Percentiles rank a stretch among this genome's conserved stretches.
These are phyloP conservation scores for Thera britannica DNA, from an alignment of 2,888 invertebrate genomes.

Conservation along the genomic window DNA sequence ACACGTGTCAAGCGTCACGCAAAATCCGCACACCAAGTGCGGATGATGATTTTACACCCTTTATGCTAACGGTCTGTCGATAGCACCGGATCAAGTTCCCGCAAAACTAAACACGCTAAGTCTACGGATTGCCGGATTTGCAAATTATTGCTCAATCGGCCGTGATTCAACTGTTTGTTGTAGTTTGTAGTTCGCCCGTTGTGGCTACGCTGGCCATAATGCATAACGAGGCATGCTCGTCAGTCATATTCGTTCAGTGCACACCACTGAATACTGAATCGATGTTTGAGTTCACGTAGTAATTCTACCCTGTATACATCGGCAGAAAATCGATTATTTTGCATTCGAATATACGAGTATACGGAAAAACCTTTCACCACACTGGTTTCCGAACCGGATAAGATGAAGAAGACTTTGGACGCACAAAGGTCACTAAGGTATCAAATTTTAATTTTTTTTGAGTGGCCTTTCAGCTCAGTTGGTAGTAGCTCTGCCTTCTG, in stretches of 20 bases:
- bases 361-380: too few species aligned
- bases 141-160: conserved; percentile 55
- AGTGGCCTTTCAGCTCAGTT: too few species aligned
- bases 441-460: too few species aligned
- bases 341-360: too few species aligned
- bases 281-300: conserved; percentile 2
- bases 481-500: too few species aligned
- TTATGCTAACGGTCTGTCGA: conserved; percentile 41
- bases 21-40: too few species aligned
- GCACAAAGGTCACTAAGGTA: too few species aligned
- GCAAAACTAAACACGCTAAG: conserved; percentile 49
- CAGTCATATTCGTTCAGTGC: conserved; percentile 27
- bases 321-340: not conserved
- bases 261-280: conserved; percentile 25
- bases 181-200: conserved; percentile 29
- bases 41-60: not conserved
- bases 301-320: not conserved
- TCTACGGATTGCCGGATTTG: conserved; percentile 45
- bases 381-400: too few species aligned
- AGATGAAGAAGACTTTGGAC: too few species aligned
- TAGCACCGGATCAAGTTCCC: conserved; percentile 45
- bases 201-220: conserved; percentile 20
- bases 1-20: too few species aligned
- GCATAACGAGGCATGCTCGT: conserved; percentile 27
- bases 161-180: conserved; percentile 44